Base-by-base conservation (phyloP, 2,797 vertebrate species). In the Octomys mimax region DNA sequence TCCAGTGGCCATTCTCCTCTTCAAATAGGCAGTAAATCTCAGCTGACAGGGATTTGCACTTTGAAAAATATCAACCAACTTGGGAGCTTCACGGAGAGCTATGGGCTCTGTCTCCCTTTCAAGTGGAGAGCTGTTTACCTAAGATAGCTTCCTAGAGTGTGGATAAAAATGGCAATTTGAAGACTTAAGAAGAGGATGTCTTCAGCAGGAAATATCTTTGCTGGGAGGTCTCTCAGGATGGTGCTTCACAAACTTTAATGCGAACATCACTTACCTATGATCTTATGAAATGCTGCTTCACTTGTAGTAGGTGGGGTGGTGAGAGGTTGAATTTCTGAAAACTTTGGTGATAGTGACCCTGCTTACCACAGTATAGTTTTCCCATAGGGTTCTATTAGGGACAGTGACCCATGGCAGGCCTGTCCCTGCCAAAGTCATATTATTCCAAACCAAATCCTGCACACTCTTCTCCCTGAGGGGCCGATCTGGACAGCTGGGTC, bases 21-120 rank as follows among this genome's bases (percentile, higher is more conserved):
- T 98, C 93, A 86, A 96, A 97, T 87, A 97, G 97, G 95, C 96
- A 98, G 98, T 98, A 98, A 98, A 98, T 98, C 97, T 98, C 95
- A 98, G 96, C 97, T 98, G 98, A 98, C 97, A 98, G 97, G 93
- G 97, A 96, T 96, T 97, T 94, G 96, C 96, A 95, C 97, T 98
- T 97, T 98, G 98, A 98, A 98, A 98, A 98, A 98, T 96, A 98
- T 97, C 97, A 98, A 94, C 97, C 96, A 94, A 93, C 52, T 88
- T 79, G 26, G 7, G 81, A 80, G 75, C 73, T 94, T 92, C 92
- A 46, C 52, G 89, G 92, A 91, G 1, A 78, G 92, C 62, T 64
- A 14, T 18, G 79, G 73, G 81, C 54, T 62, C 87, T 96, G 64
- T 87, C 42, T 42, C 42, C 57, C 64, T 95, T 57, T 57, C 46